These are phyloP conservation scores for Tridacna crocea DNA, from an alignment of 2,888 invertebrate genomes.

Conservation along the genomic window DNA sequence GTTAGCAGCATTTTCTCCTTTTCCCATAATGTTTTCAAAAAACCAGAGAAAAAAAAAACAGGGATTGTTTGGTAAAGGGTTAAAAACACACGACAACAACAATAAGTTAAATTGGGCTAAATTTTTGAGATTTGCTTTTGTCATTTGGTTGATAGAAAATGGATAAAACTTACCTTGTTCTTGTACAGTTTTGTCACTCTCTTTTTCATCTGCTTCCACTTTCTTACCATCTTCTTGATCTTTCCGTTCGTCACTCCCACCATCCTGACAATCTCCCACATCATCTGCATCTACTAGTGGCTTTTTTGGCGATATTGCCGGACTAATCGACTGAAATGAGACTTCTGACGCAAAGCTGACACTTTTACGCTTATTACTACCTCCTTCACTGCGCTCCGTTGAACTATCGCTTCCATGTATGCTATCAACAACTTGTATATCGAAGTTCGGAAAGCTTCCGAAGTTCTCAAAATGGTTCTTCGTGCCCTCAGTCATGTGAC, in stretches of 20 bases:
- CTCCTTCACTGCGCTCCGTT: slow-evolving; percentile 57
- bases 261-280: background rate
- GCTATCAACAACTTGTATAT: slow-evolving; percentile 50
- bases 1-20: too few relatives aligned
- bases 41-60: too few relatives aligned
- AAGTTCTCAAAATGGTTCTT: slow-evolving; percentile 54
- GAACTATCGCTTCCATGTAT: slow-evolving; percentile 58
- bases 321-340: slow-evolving; percentile 81
- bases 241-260: background rate
- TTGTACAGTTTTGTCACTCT: background rate
- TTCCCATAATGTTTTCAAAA: too few relatives aligned
- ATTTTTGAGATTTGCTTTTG: too few relatives aligned
- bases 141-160: too few relatives aligned
- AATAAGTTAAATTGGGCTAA: too few relatives aligned
- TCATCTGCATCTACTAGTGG: background rate
- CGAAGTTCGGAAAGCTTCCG: slow-evolving; percentile 51
- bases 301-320: slow-evolving; percentile 67
- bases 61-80: background rate
- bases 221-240: slow-evolving; percentile 15
- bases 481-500: slow-evolving; percentile 62
- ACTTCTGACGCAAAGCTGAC: slow-evolving; percentile 83
- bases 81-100: too few relatives aligned
- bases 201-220: slow-evolving; percentile 3
- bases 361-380: slow-evolving; percentile 74
- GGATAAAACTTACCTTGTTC: background rate